phyloP scores from a whole-genome alignment of 2,888 invertebrate genomes.

The Cantharis lateralis region DNA sequence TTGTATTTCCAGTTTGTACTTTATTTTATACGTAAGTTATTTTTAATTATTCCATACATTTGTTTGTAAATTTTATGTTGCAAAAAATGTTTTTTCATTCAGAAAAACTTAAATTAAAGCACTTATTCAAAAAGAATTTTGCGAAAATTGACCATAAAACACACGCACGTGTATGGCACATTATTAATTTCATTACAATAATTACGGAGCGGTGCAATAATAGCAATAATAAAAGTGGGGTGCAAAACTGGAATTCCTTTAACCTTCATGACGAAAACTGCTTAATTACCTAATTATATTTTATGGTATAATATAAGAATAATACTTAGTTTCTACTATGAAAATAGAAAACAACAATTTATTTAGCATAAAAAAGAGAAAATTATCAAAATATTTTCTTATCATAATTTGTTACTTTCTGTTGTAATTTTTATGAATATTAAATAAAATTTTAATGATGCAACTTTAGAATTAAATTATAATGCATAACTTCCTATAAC shows the following conservation, averaged over 20 bases:
- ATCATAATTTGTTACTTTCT: neutral
- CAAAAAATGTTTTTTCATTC: neutral
- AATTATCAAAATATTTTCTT: neutral
- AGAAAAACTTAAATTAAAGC: neutral
- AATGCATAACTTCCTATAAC: neutral
- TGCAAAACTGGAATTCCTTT: neutral
- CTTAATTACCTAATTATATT: neutral
- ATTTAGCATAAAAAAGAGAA: neutral
- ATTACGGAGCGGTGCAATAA: neutral
- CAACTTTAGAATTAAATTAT: neutral
- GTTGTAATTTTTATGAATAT: neutral
- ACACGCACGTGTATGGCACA: neutral
- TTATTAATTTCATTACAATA: neutral
- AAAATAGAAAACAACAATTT: neutral
- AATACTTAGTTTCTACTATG: neutral
- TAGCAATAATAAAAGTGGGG: neutral
- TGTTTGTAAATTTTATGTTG: neutral
- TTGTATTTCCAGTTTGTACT: neutral
- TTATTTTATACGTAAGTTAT: conserved; percentile 1
- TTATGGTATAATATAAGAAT: neutral
- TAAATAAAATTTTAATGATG: neutral
- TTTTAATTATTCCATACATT: neutral
- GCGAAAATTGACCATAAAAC: neutral
- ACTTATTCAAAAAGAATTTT: neutral
- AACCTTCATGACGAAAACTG: neutral